phyloP scores from a whole-genome alignment of 2,888 invertebrate species.

The Exocentrus adspersus region DNA sequence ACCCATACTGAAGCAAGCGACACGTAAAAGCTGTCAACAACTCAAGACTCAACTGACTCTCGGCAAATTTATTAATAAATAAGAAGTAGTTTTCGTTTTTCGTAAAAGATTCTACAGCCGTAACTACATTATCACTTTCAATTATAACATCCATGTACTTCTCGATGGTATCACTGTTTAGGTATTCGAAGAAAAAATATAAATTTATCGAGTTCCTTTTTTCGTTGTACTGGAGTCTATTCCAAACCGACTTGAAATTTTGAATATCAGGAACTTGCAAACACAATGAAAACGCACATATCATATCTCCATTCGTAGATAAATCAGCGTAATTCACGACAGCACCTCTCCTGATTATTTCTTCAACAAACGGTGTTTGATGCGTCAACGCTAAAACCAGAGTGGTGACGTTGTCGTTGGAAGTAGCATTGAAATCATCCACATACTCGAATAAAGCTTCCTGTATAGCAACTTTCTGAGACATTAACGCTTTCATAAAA shows the following conservation, averaged over 20 bases:
- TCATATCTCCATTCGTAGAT: conserved; percentile 9
- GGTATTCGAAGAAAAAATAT: conserved; percentile 19
- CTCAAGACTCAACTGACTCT: conserved; percentile 23
- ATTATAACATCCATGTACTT: conserved; percentile 41
- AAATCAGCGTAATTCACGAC: conserved; percentile 38
- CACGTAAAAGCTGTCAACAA: conserved; percentile 37
- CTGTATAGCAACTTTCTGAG: conserved; percentile 39
- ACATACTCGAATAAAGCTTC: conserved; percentile 47
- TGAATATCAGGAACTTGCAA: conserved; percentile 35
- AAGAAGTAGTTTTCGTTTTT: conserved; percentile 24
- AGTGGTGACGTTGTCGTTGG: conserved; percentile 41
- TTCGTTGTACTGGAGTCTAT: conserved; percentile 31
- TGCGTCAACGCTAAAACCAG: conserved; percentile 45
- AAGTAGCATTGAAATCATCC: conserved; percentile 43
- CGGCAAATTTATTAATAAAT: conserved; percentile 27
- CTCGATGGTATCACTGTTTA: conserved; percentile 25
- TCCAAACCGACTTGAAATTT: conserved; percentile 46
- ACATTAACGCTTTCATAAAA: conserved; percentile 48
- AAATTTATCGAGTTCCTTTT: conserved; percentile 27
- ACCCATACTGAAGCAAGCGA: conserved; percentile 38
- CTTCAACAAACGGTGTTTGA: conserved; percentile 40
- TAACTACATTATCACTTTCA: conserved; percentile 37
- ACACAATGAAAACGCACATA: conserved; percentile 35
- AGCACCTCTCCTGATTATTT: conserved; percentile 48
- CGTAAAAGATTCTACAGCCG: conserved; percentile 27